phyloP scores from a whole-genome alignment of 2,888 invertebrate genomes.

The Parnassius smintheus region DNA sequence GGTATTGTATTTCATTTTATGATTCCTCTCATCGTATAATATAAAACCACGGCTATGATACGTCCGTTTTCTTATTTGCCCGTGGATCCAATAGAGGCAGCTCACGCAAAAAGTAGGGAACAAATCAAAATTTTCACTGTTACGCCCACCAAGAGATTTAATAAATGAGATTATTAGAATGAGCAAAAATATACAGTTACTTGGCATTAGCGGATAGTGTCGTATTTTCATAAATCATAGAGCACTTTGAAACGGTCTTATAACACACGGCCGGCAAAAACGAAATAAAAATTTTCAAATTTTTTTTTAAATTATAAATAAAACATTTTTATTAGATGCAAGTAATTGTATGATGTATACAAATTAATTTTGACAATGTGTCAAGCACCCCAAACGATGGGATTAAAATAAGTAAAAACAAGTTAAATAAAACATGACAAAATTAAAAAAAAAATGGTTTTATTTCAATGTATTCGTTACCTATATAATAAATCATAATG shows the following conservation, averaged over 20 bases:
- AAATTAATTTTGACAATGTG: background rate
- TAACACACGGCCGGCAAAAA: conserved; percentile 39
- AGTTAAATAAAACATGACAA: no score
- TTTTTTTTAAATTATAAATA: background rate
- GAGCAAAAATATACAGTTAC: conserved; percentile 56
- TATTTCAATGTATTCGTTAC: no score
- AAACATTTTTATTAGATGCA: background rate
- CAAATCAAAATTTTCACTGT: conserved; percentile 54
- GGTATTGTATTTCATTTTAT: conserved; percentile 23
- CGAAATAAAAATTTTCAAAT: background rate
- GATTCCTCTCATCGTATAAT: conserved; percentile 8
- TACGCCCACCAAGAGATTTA: conserved; percentile 46
- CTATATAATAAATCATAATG: no score
- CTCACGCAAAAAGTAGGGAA: conserved; percentile 41
- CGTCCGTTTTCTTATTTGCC: conserved; percentile 18
- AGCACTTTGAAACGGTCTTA: conserved; percentile 40
- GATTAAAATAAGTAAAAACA: no score
- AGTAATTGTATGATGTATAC: background rate
- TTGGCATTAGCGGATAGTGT: conserved; percentile 59
- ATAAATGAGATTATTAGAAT: conserved; percentile 56
- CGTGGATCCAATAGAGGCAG: conserved; percentile 17
- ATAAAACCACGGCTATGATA: conserved; percentile 6
- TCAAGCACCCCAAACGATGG: no score
- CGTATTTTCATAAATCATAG: conserved; percentile 58
- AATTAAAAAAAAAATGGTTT: no score